Base-by-base conservation (phyloP, 2,888 invertebrate species). In the Mylabris sibirica region DNA sequence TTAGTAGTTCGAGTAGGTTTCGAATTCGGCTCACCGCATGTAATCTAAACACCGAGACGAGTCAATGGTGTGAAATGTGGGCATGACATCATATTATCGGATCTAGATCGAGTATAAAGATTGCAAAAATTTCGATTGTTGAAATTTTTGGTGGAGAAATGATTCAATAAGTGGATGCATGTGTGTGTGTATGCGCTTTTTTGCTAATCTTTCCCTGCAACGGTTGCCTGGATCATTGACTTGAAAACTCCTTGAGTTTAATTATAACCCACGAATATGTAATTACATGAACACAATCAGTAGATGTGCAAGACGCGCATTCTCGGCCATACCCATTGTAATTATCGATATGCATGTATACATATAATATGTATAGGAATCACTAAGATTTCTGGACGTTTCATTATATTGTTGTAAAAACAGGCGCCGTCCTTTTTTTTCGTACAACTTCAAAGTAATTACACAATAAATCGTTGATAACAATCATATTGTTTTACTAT, bases 201-300 rank as follows among this genome's bases (percentile, higher is more conserved):
- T 35, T 60, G 11, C 26, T 30, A 57, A 35, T 62, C 24, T 3
- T 20, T 14, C 53, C 34, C 53, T 41, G 66, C 66, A 71, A 68
- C 77, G 77, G 76, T 78, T 79, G 77, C 77, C 75, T 75, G 81
- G 82, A 82, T 81, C 82, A 82, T 82, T 82, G 82, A 82, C 82
- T 82, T 79, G 77, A 76, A 22, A 49, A 20, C 79, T 79, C 78
- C 76, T 68, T 79, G 77, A 80, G 82, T 83, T 49, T 83, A 84
- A 84, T 84, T 84, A 84, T 83, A 84, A 83, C 82, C 83, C 82
- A 84, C 83, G 83, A 84, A 84, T 83, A 84, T 83, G 82, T 84
- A 84, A 84, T 84, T 84, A 84, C 83, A 81, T 76, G 83, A 84
- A 83, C 79, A 84, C 84, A 84, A 84, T 84, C 83, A 83, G 81